Percentiles rank a stretch among this genome's conserved stretches.
Conservation (phyloP, 2,797 vertebrate species). For the Momotus momota region DNA sequence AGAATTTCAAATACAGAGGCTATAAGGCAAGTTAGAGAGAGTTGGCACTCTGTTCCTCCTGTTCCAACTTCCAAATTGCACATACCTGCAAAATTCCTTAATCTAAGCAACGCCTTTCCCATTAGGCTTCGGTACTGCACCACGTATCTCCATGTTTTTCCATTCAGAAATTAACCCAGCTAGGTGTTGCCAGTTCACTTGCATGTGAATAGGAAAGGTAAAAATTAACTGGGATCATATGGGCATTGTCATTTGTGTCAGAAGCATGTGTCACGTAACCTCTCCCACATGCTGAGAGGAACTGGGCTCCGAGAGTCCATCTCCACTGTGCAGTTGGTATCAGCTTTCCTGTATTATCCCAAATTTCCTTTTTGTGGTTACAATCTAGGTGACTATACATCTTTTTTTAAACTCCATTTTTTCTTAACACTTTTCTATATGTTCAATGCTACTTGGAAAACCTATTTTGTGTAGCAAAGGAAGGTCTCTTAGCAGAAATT, state of each 20-base stretch:
- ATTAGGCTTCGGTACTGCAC: neutral
- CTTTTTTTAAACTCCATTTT: neutral
- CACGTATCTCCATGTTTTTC: rapidly evolving
- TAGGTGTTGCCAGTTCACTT: neutral
- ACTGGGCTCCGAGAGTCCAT: neutral
- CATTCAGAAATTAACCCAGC: neutral
- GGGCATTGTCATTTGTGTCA: neutral
- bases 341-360: neutral
- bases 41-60: neutral
- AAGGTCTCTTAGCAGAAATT: neutral
- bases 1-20: neutral
- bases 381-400: neutral
- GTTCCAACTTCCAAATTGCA: neutral
- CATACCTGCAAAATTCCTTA: rapidly evolving
- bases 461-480: neutral
- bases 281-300: neutral
- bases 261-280: neutral
- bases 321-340: neutral
- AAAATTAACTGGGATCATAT: neutral
- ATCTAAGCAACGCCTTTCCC: neutral
- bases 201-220: neutral
- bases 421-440: neutral
- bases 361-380: neutral
- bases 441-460: neutral
- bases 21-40: neutral